Conservation (phyloP, 2,113 vertebrate genomes). For the Elachura formosa region DNA sequence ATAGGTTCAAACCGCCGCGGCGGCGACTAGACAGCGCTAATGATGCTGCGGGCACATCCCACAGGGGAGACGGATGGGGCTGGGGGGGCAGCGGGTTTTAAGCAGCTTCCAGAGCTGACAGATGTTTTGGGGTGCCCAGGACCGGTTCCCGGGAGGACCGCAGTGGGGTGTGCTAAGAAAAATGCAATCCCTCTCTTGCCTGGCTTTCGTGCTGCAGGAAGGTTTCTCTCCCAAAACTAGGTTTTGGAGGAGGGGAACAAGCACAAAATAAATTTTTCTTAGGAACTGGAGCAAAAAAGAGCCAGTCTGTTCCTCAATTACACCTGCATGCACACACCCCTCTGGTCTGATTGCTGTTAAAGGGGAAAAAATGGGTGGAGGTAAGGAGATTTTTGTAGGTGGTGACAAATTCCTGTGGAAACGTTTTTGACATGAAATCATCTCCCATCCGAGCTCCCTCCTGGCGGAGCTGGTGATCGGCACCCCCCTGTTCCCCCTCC, state of each 20-base stretch:
- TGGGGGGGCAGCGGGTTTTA: neutral
- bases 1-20: neutral
- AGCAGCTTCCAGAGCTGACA: neutral
- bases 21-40: neutral
- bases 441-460: neutral
- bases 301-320: neutral
- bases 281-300: neutral
- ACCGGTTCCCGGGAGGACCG: neutral
- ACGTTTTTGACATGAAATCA: neutral
- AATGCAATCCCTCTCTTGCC: neutral
- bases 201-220: neutral
- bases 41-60: neutral
- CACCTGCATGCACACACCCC: neutral
- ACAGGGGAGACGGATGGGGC: neutral
- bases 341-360: neutral
- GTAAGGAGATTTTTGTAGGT: neutral
- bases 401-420: conserved; percentile 25
- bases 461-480: accelerated
- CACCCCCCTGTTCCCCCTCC: neutral
- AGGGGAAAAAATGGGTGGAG: neutral
- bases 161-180: neutral
- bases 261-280: neutral
- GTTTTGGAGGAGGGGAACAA: neutral
- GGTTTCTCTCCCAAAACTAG: neutral
- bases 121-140: neutral